Base-by-base conservation (phyloP, 2,888 invertebrate genomes). In the Dermolepida albohirtum region DNA sequence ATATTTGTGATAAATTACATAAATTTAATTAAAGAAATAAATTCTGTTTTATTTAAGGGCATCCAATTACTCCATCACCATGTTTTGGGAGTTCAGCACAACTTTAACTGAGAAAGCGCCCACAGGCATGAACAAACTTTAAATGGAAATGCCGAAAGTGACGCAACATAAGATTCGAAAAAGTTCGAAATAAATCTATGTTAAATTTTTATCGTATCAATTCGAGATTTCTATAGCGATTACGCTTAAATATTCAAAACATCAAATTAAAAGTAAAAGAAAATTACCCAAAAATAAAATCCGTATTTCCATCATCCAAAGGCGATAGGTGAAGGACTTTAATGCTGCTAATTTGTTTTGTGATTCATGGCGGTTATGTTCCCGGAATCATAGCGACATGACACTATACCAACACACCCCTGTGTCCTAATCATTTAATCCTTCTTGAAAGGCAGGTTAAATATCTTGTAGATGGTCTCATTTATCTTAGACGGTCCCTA, bases 391-490 rank as follows among this genome's bases (percentile, higher is more conserved):
- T 17, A n/a, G 14, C 27, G n/a, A 34, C 14, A 43, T 59, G 59
- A 47, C 29, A 29, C 27, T 47, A 34, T 10, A 34, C 34, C 6
- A 34, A 34, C 34, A 14, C 16, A 27, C n/a, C 43, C 59, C 43
- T 29, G 17, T 29, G 14, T 29, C 44, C 44, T 59, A 59, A 59
- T 59, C 59, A 40, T 29, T 59, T 59, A 59, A 59, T 59, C 59
- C 59, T 14, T 47, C 59, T 59, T 59, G 59, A 59, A 59, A 59
- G 59, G 59, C 27, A 27, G 44, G 57, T 43, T 59, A 43, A 59
- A 59, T 27, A 27, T 57, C 43, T 59, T 29, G 57, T 29, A 44
- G 44, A 10, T 12, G 44, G 57, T 44, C 57, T 29, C 43, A 59
- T 59, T 59, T 59, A 59, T 59, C 57, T 59, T 44, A 11, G 44